These are phyloP conservation scores for Xenentodon cancila DNA, from an alignment of 2,797 vertebrate species.

Conservation along the genomic window DNA sequence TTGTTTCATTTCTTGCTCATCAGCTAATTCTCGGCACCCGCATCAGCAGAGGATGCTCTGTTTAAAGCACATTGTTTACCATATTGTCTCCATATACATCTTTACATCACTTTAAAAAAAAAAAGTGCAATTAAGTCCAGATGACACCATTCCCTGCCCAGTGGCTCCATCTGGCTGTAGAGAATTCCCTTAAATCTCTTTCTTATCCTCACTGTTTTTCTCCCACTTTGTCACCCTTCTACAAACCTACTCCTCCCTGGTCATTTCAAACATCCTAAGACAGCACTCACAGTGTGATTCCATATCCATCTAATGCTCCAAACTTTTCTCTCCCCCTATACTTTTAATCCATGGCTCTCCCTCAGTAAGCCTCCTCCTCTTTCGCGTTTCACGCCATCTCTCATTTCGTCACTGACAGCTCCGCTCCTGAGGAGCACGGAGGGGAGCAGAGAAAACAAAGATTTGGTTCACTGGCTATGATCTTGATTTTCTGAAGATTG, in stretches of 20 bases:
- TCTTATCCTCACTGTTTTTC: conserved; percentile 27
- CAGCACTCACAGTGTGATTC: conserved; percentile 49
- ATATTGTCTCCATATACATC: conserved; percentile 51
- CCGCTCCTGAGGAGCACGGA: conserved; percentile 70
- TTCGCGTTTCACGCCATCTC: conserved; percentile 39
- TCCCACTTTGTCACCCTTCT: conserved; percentile 33
- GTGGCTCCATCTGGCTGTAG: conserved; percentile 75
- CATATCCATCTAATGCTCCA: conserved; percentile 22
- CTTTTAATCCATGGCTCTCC: conserved; percentile 29
- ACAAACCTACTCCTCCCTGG: conserved; percentile 31
- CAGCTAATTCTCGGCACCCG: conserved; percentile 50
- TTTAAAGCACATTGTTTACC: conserved; percentile 43
- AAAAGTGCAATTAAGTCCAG: conserved; percentile 46
- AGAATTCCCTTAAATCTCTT: conserved; percentile 45
- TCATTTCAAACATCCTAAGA: conserved; percentile 55
- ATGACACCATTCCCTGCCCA: conserved; percentile 62
- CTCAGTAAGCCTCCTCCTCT: conserved; percentile 34
- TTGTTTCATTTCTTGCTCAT: conserved; percentile 55
- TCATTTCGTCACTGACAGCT: conserved; percentile 70
- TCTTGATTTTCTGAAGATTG: conserved; percentile 81
- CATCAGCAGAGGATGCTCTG: conserved; percentile 48
- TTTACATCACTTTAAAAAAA: conserved; percentile 31
- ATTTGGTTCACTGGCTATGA: conserved; percentile 80
- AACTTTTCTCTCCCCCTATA: conserved; percentile 5
- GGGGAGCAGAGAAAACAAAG: conserved; percentile 75